Evolutionary conservation across 2,113 vertebrate species (phyloP), one percentile per base, ranked within the genome.

Genomic region (Rana temporaria): DNA sequence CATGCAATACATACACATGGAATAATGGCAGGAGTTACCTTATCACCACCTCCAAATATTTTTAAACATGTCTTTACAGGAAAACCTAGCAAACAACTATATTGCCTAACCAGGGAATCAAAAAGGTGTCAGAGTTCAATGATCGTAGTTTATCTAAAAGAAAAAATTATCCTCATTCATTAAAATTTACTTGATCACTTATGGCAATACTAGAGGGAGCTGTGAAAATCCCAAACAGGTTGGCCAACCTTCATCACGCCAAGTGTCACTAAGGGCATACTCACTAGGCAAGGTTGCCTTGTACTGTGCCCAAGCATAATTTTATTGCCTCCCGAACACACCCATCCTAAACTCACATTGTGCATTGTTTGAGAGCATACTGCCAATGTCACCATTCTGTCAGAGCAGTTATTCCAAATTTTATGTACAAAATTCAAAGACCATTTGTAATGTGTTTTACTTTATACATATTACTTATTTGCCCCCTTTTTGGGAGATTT

Each of bases 41-140:
- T 32, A 60, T 56, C 18, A n/a, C 63, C 76, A 52, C 22, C 11
- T 67, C 22, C 52, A 67, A 78, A 20, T 67, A 81, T 72, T 81
- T 81, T 12, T 19, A 30, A 34, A 81, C 79, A 15, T 81, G 79
- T 72, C 79, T 72, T 38, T 52, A 72, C 79, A 81, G 55, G 78
- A 22, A 32, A 71, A 56, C 56, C 16, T 30, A 72, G 68, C 62
- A 48, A 26, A 53, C 20, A 81, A 18, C 12, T 34, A 55, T 16
- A 17, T 17, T 34, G 32, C 42, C 19, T 30, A 65, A 66, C 34
- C 64, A 17, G 52, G 15, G 7, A 3, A 30, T 42, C 62, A 65
- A 42, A 38, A 78, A 65, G 6, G 6, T 52, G 8, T 65, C 12
- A 26, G 42, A 24, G 38, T 19, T 30, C 60, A 52, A 53, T 76